Evolutionary conservation across 2,888 invertebrate species (phyloP).

Genomic region (Drosophila picticornis): DNA sequence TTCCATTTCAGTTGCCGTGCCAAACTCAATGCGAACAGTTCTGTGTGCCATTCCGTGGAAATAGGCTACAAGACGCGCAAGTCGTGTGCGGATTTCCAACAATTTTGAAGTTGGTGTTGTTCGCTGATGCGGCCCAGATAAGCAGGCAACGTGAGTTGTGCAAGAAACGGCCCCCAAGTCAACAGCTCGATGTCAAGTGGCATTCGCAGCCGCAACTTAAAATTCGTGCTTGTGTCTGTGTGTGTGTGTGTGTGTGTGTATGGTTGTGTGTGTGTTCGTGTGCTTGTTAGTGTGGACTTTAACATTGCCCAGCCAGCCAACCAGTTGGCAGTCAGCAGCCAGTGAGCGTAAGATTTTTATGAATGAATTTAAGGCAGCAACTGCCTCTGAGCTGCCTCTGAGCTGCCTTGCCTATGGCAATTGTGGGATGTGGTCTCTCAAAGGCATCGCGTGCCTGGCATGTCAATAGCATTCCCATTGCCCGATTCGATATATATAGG

Average conservation of each 20-base stretch:
- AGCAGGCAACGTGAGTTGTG: constrained; percentile 67
- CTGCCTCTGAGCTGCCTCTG: constrained; percentile 5
- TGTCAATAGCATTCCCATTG: constrained; percentile 53
- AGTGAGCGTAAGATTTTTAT: constrained; percentile 67
- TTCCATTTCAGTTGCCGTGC: constrained; percentile 79
- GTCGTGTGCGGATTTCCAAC: constrained; percentile 53
- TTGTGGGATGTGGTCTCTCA: constrained; percentile 39
- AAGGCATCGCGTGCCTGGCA: constrained; percentile 59
- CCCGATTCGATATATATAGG: constrained; percentile 11
- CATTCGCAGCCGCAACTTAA: constrained; percentile 48
- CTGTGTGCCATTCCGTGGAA: constrained; percentile 46
- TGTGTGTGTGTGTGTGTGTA: constrained; percentile 7
- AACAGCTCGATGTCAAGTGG: constrained; percentile 56
- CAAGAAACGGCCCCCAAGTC: constrained; percentile 50
- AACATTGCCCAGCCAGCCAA: constrained; percentile 24
- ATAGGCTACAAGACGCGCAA: constrained; percentile 31
- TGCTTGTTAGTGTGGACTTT: constrained; percentile 52
- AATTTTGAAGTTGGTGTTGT: constrained; percentile 35
- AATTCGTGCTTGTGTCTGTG: constrained; percentile 26
- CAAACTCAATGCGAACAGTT: constrained; percentile 73
- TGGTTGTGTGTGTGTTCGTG: constrained; percentile 22
- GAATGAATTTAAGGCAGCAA: constrained; percentile 61
- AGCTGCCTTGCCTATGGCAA: constrained; percentile 15
- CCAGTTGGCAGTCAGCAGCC: constrained; percentile 29
- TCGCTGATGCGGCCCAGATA: constrained; percentile 56